Evolutionary conservation across 1,140 invertebrate species (phyloP), one percentile per base, ranked within the genome.

Genomic region (Nasonia vitripennis): DNA sequence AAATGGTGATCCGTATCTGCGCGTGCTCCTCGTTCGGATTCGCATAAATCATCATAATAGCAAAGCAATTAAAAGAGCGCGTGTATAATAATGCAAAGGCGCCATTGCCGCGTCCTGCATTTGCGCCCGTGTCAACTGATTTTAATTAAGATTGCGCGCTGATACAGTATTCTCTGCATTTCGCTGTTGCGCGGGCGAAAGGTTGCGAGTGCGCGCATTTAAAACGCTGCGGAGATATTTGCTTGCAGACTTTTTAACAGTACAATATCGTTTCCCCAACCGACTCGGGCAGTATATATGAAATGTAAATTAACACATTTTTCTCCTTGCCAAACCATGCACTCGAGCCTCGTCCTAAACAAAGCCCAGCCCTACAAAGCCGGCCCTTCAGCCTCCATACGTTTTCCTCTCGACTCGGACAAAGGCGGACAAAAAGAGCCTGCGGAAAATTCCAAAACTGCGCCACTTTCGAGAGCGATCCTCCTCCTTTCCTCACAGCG

Each of bases 31-130:
- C n/a, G 9, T 48, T 37, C 73, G 79, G 23, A 70, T 73, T 17
- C 73, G 80, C 74, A 86, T 82, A 86, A 78, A 86, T 86, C 79
- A 78, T 82, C 74, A 78, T 73, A 86, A 71, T 31, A 73, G 82
- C 80, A 86, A 82, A 82, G 84, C 80, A 86, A 82, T 86, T 86
- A 78, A 75, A 62, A 67, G 48, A 75, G 41, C 20, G 51, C 74
- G 34, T n/a, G 41, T 7, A 34, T 20, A 71, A n/a, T 12, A 17
- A 34, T 11, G 14, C 62, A n/a, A 84, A 84, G 78, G 62, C 17
- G 11, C 10, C 48, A 68, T 81, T 85, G 23, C 62, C 41, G 45
- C 81, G 23, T 20, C 11, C n/a, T n/a, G n/a, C 23, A 11, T 14
- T 2, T 23, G 51, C 45, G 20, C 23, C 4, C 9, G 11, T 81